Base-by-base conservation (phyloP, 2,888 invertebrate species). In the Ochlodes sylvanus region DNA sequence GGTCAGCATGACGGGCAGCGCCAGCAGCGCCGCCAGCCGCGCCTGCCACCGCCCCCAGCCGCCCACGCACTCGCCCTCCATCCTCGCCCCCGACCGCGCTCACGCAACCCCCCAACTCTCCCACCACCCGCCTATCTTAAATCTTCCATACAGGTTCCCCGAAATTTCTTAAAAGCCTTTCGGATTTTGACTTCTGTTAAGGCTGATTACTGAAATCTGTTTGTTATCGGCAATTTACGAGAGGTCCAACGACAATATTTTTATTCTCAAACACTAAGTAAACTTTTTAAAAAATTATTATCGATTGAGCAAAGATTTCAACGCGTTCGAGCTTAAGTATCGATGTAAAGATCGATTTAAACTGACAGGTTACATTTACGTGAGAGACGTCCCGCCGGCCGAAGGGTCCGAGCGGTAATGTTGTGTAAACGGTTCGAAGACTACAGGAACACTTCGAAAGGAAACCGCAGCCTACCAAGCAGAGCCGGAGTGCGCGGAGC, bases 31-130 rank as follows among this genome's bases (percentile, higher is more conserved):
- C 76, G 90, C 90, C 80, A 91, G 82, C 71, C 90, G 84, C 78
- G 79, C 86, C 83, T 90, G 91, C 92, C 91, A 90, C 70, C 87
- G 77, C 52, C 90, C 89, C 87, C 88, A 89, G 50, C 90, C 87
- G 15, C 81, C 77, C 71, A 85, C 84, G 78, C 84, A 84, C 78
- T 87, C 85, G 72, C 83, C 83, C 67, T 78, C 81, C 72, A 82
- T 12, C 12, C 12, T 38, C 38, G 0, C 10, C 10, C 9, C 7
- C 38, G 9, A 38, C 12, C 10, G 3, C 27, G 27, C 34, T 7
- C 34, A 34, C 34, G 6, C 7, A 7, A 27, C 44, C 21, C 12
- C 4, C 63, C 69, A 64, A 65, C 71, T 68, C n/a, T 7, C 69
- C 70, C 7, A 72, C 68, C 9, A 70, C 14, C 50, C 50, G 6